Evolutionary conservation across 2,113 vertebrate species (phyloP), one percentile per base, ranked within the genome.

Genomic region (Cisticola juncidis): DNA sequence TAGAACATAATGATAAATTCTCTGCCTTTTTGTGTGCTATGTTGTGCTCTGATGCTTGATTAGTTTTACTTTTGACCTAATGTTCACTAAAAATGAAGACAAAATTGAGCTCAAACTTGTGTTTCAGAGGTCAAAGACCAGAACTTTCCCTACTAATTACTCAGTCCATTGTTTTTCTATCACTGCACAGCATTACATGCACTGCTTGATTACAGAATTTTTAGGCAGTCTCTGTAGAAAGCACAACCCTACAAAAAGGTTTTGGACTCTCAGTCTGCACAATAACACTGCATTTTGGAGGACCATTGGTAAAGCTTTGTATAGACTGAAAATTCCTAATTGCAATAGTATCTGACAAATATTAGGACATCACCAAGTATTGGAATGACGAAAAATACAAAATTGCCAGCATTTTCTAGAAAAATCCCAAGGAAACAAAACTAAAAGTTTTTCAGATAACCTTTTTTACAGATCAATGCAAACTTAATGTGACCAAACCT

Each of bases 71-170:
- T 92, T 96, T 94, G 69, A 93, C 65, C 50, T 79, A 88, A 88
- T 70, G 61, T 20, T 68, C 81, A 88, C 38, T 72, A 76, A 90
- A 92, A 96, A 86, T 90, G 33, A 81, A 94, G 82, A 81, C 50
- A 90, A 94, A 96, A 96, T 92, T 94, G 92, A 92, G 76, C 93
- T 94, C 57, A 92, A 42, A 70, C 71, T 88, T 90, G n/a, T 87
- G 53, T 84, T 96, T 91, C 79, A 79, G 68, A 95, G 61, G 79
- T 90, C 94, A 83, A 90, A 92, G 29, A 70, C 50, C 38, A 90
- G 44, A 91, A 71, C 44, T 86, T 70, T 91, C 18, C 74, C 18
- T 74, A n/a, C 45, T 82, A 87, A 82, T 68, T 86, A 78, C 14
- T 54, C 77, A 62, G 18, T 61, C 42, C 29, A 54, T 47, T 90